Evolutionary conservation across 2,113 vertebrate species (phyloP), one percentile per base, ranked within the genome.

Genomic region (Lethenteron camtschaticum): DNA sequence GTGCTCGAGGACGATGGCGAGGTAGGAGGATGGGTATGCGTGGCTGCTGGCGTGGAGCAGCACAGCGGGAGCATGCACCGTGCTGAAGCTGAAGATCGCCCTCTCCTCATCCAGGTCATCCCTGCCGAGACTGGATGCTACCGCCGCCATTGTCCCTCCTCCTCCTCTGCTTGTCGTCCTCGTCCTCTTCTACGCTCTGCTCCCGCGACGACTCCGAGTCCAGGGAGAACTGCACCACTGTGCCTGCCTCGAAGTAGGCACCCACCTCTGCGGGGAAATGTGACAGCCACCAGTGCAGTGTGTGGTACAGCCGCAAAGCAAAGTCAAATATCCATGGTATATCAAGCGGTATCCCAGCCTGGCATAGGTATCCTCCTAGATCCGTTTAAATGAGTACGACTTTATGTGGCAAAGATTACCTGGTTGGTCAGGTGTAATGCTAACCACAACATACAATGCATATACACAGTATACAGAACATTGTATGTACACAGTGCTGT

Each of bases 171-270:
- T 41, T 41, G 41, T 41, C 24, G 24, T 41, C 24, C 24, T 66
- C 63, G 24, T 66, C 63, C 24, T 66, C 63, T 24, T 66, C 63
- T 24, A 16, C 9, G 8, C 63, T 24, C 63, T 66, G 63, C n/a
- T n/a, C n/a, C 24, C 9, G 63, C n/a, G 63, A 16, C 24, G 63
- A 16, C 24, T n/a, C 24, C 63, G 63, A 8, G 24, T n/a, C n/a
- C 63, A 66, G 63, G 63, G 63, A 66, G 24, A 66, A 66, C n/a
- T 24, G 63, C 63, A 66, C 63, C 63, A n/a, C n/a, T 24, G 63
- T 66, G 24, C 63, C 63, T 16, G 63, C 63, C 24, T 66, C 63
- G 10, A 66, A 66, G 63, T 16, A 66, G n/a, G 63, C 63, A 66
- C 63, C 63, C 63, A 66, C 63, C 63, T 66, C 63, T 66, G 63